Conservation (phyloP, 2,797 vertebrate genomes). For the Nyctibius grandis region DNA sequence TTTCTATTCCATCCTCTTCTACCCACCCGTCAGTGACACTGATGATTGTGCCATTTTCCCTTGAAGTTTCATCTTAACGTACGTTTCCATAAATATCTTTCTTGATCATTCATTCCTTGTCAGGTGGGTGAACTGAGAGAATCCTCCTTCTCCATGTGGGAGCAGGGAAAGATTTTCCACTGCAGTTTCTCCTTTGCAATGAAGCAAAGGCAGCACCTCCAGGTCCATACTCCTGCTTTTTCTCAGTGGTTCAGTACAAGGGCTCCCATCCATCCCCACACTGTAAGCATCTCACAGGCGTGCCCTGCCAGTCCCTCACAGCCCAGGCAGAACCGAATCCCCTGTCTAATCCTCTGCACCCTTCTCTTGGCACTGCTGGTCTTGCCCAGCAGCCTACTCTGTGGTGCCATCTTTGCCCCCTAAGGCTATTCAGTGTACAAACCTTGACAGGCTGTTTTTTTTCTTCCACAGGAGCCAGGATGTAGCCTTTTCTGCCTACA, state of each 20-base stretch:
- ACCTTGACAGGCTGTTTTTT: background rate
- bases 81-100: slow-evolving; percentile 51
- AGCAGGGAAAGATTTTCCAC: slow-evolving; percentile 44
- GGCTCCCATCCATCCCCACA: background rate
- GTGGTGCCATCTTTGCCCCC: background rate
- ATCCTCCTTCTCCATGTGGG: slow-evolving; percentile 42
- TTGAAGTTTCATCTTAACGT: slow-evolving; percentile 1
- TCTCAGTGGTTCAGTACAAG: background rate
- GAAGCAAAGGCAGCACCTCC: background rate
- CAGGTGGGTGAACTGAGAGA: slow-evolving; percentile 58
- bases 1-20: background rate
- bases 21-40: background rate
- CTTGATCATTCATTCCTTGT: slow-evolving; percentile 44
- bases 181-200: slow-evolving; percentile 12
- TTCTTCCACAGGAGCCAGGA: background rate
- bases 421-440: background rate
- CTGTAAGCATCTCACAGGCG: background rate
- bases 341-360: background rate
- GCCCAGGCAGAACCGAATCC: background rate
- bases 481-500: background rate
- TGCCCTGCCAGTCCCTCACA: background rate
- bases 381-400: background rate
- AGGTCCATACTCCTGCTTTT: background rate
- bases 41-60: slow-evolving; percentile 20
- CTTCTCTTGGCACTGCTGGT: background rate